phyloP scores from a whole-genome alignment of 2,888 invertebrate genomes.

The Diarsia mendica region DNA sequence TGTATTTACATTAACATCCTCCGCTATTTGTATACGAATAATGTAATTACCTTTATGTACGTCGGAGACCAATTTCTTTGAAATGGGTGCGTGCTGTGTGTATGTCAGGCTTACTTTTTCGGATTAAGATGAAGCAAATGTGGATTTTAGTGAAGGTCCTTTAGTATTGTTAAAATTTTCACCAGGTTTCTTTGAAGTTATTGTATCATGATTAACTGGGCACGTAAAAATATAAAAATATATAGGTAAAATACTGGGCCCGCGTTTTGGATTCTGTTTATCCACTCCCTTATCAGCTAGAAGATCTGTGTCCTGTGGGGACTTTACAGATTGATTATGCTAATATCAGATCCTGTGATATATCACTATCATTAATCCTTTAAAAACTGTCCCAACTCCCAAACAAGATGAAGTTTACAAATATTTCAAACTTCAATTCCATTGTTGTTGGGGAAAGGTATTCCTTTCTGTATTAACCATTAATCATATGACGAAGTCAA shows the following conservation, averaged over 20 bases:
- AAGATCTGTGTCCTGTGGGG: not conserved
- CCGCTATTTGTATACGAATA: conserved; percentile 83
- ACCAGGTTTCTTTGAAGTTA: not conserved
- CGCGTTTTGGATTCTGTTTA: not conserved
- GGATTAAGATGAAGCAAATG: not conserved
- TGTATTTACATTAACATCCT: conserved; percentile 83
- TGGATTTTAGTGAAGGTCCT: conserved; percentile 2
- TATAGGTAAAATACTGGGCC: no score
- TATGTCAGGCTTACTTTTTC: conserved; percentile 25
- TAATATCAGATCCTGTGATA: not conserved
- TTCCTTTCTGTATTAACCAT: conserved; percentile 82
- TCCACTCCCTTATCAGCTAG: not conserved
- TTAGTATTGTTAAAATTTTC: not conserved
- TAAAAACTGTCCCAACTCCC: conserved; percentile 16
- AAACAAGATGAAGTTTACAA: conserved; percentile 67
- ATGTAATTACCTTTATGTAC: conserved; percentile 77
- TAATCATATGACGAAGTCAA: conserved; percentile 84
- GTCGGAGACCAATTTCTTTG: conserved; percentile 63
- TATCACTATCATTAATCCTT: conserved; percentile 21
- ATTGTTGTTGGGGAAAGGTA: conserved; percentile 85
- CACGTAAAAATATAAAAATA: no score
- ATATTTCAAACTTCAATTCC: conserved; percentile 76
- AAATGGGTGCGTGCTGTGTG: conserved; percentile 46
- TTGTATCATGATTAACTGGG: no score
- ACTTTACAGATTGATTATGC: not conserved